phyloP scores from a whole-genome alignment of 2,888 invertebrate species.

The Hypselothyrea guttata region DNA sequence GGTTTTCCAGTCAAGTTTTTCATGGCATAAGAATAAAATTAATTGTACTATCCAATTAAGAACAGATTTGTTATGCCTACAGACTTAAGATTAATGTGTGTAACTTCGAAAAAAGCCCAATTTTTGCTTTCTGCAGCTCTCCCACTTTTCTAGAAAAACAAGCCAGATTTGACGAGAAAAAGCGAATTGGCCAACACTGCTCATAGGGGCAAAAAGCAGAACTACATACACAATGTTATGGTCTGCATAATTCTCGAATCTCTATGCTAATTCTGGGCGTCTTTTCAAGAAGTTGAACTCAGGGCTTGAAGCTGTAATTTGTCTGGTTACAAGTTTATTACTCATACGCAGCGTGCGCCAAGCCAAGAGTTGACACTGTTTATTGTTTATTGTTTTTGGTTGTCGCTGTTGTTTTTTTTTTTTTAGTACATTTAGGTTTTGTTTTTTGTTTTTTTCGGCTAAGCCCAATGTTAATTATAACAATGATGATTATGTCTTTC shows the following conservation, averaged over 20 bases:
- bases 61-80: too few relatives aligned
- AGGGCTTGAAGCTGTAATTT: slow-evolving; percentile 26
- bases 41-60: too few relatives aligned
- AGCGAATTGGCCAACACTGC: too few relatives aligned
- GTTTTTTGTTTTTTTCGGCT: slow-evolving; percentile 1
- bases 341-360: slow-evolving; percentile 64
- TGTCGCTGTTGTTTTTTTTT: slow-evolving; percentile 4
- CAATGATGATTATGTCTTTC: slow-evolving; percentile 52
- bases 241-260: slow-evolving; percentile 22
- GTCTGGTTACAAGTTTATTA: slow-evolving; percentile 38
- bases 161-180: too few relatives aligned
- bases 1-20: too few relatives aligned
- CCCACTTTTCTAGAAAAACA: too few relatives aligned
- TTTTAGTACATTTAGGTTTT: slow-evolving; percentile 4
- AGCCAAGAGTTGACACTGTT: slow-evolving; percentile 33
- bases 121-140: too few relatives aligned
- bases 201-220: too few relatives aligned
- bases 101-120: too few relatives aligned
- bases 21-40: too few relatives aligned
- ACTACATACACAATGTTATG: neutral
- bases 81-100: too few relatives aligned
- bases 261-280: slow-evolving; percentile 38
- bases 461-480: slow-evolving; percentile 48
- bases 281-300: too few relatives aligned
- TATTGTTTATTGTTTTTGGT: slow-evolving; percentile 2